Base-by-base conservation (phyloP, 2,113 vertebrate species). In the Falco punctatus region DNA sequence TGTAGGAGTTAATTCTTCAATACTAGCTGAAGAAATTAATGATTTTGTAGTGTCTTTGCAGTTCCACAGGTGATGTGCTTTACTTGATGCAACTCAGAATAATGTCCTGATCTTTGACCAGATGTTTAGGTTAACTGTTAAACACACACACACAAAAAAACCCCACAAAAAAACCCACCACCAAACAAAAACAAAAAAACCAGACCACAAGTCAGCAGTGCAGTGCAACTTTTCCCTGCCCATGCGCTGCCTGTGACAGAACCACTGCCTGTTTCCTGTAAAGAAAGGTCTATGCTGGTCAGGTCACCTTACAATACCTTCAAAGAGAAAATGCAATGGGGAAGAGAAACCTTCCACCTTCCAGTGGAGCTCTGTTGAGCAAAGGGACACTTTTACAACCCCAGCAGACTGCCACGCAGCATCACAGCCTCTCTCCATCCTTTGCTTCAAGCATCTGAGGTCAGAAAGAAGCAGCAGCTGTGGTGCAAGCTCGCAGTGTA, bases 121-220 rank as follows among this genome's bases (percentile, higher is more conserved):
- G 26, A n/a, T 42, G 40, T 58, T 74, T 23, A 20, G 15, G 20
- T 46, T n/a, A 42, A 42, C 49, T 49, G 35, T 46, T 65, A 77
- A 72, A 71, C 38, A 38, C 38, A 5, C 38, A 38, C 38, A 38
- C 8, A 38, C 38, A 38, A 42, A 42, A 42, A 42, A 42, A 42
- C n/a, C 12, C 10, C 38, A 38, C 38, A 38, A 38, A 42, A 42
- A 42, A 42, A 42, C 42, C 42, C 11, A 42, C 38, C 38, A 42
- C 42, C 42, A 42, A 42, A 42, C 42, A 11, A 48, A 58, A 13
- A 3, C 35, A 20, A 35, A 46, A 42, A 75, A 80, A 48, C 23
- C n/a, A 71, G 67, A 0, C 5, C 65, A 48, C 3, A 28, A 4
- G 5, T 7, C 33, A 51, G 32, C 0, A 6, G 2, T 5, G 15